Percentiles rank a stretch among this genome's conserved stretches.
Evolutionary conservation across 2,797 vertebrate species (phyloP).

Genomic region (Hypotaenidia okinawae): DNA sequence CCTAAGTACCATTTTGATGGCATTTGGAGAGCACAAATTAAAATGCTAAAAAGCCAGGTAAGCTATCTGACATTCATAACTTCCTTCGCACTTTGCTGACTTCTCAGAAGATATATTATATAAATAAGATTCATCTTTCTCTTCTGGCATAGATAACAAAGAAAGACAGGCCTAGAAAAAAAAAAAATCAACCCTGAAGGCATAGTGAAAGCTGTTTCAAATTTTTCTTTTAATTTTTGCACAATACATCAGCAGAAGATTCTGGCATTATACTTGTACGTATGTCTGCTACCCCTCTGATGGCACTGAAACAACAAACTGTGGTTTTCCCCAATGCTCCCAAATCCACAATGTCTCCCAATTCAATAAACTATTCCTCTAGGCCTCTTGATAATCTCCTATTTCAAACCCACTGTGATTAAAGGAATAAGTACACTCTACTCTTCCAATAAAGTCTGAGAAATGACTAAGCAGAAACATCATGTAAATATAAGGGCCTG

Average conservation of each 20-base stretch:
- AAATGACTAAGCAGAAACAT: neutral
- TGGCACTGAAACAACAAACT: neutral
- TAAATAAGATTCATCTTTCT: neutral
- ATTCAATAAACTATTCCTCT: neutral
- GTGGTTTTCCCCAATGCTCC: neutral
- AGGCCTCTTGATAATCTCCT: neutral
- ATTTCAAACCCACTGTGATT: neutral
- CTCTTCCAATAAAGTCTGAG: neutral
- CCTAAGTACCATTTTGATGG: neutral
- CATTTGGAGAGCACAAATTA: neutral
- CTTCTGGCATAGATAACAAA: neutral
- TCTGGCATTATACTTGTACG: neutral
- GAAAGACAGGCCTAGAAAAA: neutral
- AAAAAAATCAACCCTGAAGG: neutral
- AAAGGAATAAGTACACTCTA: neutral
- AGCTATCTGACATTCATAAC: neutral
- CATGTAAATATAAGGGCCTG: neutral
- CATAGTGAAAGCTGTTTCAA: neutral
- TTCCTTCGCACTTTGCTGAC: neutral
- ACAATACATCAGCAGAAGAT: neutral
- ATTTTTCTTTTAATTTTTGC: neutral
- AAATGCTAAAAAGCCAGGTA: neutral
- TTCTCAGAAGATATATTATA: neutral
- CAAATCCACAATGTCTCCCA: neutral
- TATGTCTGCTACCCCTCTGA: neutral